A percentile compares a stretch with the other conserved stretches of the same genome.
Conservation (phyloP, 2,113 vertebrate species). For the Sorex araneus region DNA sequence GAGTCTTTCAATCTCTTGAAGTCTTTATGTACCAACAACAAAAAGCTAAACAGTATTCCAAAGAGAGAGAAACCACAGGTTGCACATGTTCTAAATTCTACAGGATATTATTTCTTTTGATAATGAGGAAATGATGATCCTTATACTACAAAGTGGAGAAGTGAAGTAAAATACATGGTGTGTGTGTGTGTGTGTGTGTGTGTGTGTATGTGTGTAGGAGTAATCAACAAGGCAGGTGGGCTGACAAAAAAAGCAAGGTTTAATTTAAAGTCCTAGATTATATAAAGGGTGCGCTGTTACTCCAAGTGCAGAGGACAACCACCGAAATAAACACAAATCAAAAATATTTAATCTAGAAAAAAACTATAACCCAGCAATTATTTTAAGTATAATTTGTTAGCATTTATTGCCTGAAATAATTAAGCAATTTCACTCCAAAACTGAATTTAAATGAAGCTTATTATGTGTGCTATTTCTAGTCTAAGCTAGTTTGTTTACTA, state of each 20-base stretch:
- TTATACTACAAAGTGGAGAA: slow-evolving; percentile 10
- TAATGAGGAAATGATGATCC: slow-evolving; percentile 50
- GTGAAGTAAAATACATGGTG: background rate
- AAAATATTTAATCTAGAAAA: slow-evolving; percentile 71
- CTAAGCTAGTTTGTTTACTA: slow-evolving; percentile 60
- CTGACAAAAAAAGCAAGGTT: slow-evolving; percentile 11
- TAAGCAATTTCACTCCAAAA: slow-evolving; percentile 67
- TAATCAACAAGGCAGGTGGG: background rate
- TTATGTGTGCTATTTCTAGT: slow-evolving; percentile 54
- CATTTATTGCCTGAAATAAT: slow-evolving; percentile 42
- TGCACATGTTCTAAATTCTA: background rate
- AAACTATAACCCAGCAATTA: slow-evolving; percentile 63
- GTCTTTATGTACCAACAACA: background rate
- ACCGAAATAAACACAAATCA: slow-evolving; percentile 35
- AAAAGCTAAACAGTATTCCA: background rate
- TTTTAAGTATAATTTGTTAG: slow-evolving; percentile 57
- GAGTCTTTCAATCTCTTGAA: slow-evolving; percentile 3
- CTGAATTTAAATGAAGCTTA: slow-evolving; percentile 71
- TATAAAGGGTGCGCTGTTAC: background rate
- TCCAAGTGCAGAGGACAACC: slow-evolving; percentile 45
- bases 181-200: background rate
- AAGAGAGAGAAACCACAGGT: background rate
- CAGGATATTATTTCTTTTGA: background rate
- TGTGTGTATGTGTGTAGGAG: background rate
- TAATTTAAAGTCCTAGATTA: slow-evolving; percentile 25